These are phyloP conservation scores for Ips nitidus DNA, from an alignment of 1,140 invertebrate genomes.

Conservation along the genomic window DNA sequence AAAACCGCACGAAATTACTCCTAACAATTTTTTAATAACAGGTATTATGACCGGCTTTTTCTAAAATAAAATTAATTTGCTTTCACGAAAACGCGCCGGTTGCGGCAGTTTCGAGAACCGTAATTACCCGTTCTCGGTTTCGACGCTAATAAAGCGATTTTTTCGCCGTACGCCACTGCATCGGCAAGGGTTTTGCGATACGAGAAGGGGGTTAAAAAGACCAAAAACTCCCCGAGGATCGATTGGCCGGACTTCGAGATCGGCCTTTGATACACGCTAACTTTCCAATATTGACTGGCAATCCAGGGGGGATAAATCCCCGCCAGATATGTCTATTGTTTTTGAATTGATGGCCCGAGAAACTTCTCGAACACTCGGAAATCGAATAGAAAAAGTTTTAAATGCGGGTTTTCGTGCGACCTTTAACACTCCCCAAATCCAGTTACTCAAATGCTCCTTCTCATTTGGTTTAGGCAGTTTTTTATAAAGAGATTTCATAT, in stretches of 20 bases:
- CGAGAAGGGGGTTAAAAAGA: conserved; percentile 25
- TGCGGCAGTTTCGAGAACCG: conserved; percentile 20
- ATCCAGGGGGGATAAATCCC: conserved; percentile 11
- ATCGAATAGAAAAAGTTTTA: conserved; percentile 24
- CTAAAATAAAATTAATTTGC: conserved; percentile 33
- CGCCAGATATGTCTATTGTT: conserved; percentile 35
- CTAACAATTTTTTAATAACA: conserved; percentile 38
- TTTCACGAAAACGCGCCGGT: conserved; percentile 27
- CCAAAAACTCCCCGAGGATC: conserved; percentile 33
- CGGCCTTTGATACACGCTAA: conserved; percentile 38
- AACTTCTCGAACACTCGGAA: not conserved
- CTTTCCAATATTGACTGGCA: conserved; percentile 36
- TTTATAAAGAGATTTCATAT: too few relatives aligned
- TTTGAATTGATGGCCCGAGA: conserved; percentile 32
- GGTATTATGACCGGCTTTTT: conserved; percentile 27
- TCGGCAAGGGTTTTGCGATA: conserved; percentile 5
- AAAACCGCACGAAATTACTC: conserved; percentile 29
- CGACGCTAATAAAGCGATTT: conserved; percentile 2
- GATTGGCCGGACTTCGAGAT: conserved; percentile 35
- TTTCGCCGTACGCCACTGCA: conserved; percentile 10
- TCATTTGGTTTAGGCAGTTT: too few relatives aligned
- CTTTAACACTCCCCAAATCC: not conserved
- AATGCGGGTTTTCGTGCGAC: not conserved
- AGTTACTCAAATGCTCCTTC: too few relatives aligned
- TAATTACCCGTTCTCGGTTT: conserved; percentile 17